Evolutionary conservation across 2,888 invertebrate species (phyloP).

Genomic region (Lepidochitona cinerea): DNA sequence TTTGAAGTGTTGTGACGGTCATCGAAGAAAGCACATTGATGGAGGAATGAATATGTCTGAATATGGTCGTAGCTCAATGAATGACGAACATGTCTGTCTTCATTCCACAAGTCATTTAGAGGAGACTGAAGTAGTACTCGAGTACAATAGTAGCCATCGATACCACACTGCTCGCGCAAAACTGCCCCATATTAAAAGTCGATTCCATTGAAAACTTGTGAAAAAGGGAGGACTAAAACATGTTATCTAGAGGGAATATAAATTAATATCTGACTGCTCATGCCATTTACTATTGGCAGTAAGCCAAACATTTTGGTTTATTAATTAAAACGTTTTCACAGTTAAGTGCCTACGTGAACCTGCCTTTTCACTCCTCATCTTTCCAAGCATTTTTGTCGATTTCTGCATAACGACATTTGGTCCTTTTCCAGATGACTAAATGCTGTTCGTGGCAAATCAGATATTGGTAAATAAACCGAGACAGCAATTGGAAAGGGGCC

Average conservation of each 20-base stretch:
- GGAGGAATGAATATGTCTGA: slow-evolving; percentile 1
- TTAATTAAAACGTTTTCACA: neutral
- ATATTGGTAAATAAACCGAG: no score
- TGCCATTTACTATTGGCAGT: neutral
- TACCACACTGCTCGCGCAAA: neutral
- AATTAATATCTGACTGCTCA: neutral
- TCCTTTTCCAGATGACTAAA: no score
- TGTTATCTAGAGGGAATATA: neutral
- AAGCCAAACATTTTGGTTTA: neutral
- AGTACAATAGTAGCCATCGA: neutral
- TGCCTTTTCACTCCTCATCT: neutral
- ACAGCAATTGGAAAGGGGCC: no score
- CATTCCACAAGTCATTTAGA: neutral
- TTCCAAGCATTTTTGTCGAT: neutral
- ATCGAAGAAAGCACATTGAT: neutral
- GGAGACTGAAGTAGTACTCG: neutral
- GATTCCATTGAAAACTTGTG: neutral
- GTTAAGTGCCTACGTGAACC: neutral
- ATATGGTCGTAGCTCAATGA: neutral
- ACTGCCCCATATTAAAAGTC: neutral
- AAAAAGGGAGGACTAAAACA: no score
- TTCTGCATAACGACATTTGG: no score
- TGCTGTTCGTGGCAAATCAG: no score
- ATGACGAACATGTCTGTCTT: neutral
- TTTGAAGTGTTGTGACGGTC: neutral